These are phyloP conservation scores for Sinotaia quadrata DNA, from an alignment of 2,888 invertebrate species.

Conservation along the genomic window DNA sequence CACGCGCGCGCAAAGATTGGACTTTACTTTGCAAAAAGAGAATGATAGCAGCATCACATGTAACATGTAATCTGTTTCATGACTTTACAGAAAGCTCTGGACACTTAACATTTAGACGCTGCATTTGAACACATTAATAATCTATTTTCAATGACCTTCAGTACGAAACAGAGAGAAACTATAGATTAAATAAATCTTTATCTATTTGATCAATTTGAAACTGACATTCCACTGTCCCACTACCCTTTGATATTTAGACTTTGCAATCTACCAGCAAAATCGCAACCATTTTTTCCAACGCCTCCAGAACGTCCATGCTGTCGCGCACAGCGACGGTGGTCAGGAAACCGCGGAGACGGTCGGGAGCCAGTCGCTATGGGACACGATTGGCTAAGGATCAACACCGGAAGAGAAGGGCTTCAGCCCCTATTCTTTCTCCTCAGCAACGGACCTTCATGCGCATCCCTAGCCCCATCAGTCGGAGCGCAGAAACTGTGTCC, in stretches of 20 bases:
- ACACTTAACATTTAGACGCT: too few species aligned
- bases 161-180: too few species aligned
- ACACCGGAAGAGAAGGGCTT: constrained; percentile 39
- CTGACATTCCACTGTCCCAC: too few species aligned
- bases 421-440: constrained; percentile 41
- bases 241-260: too few species aligned
- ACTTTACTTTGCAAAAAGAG: too few species aligned
- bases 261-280: neutral
- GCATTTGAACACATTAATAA: too few species aligned
- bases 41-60: too few species aligned
- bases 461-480: constrained; percentile 40
- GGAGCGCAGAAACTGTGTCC: constrained; percentile 44
- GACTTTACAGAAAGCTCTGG: neutral
- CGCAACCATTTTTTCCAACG: neutral
- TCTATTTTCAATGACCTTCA: too few species aligned
- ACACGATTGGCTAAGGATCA: constrained; percentile 27
- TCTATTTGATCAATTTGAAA: too few species aligned
- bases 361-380: constrained; percentile 38
- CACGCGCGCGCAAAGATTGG: neutral
- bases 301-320: constrained; percentile 35
- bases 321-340: constrained; percentile 35
- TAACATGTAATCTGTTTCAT: neutral
- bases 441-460: constrained; percentile 32
- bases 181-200: too few species aligned
- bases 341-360: constrained; percentile 38